Conservation (phyloP, 2,797 vertebrate species). For the Onychomys leucogaster region DNA sequence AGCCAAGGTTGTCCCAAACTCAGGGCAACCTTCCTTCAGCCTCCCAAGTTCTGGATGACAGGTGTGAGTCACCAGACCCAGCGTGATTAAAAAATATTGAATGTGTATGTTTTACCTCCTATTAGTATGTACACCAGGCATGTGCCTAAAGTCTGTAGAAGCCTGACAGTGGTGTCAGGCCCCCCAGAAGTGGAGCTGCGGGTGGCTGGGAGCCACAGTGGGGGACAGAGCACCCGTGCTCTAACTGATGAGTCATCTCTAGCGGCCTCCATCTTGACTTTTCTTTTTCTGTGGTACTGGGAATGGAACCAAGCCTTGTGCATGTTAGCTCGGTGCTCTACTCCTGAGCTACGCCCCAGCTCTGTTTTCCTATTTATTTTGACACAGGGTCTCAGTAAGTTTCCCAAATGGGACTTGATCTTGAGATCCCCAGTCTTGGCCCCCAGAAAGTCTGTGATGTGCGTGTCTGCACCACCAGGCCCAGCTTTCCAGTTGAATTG, state of each 20-base stretch:
- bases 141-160: not conserved
- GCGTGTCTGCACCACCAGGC: not conserved
- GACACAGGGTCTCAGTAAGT: not conserved
- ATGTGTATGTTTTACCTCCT: not conserved
- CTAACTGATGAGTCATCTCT: not conserved
- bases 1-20: not conserved
- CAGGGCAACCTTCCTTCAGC: not conserved
- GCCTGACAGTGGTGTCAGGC: not conserved
- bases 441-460: not conserved
- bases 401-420: not conserved
- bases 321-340: not conserved
- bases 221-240: not conserved
- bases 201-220: not conserved
- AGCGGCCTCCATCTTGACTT: too few species aligned
- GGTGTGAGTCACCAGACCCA: not conserved
- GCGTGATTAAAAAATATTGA: not conserved
- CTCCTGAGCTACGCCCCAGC: not conserved
- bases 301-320: too few species aligned
- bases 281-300: not conserved
- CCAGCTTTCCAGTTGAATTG: not conserved
- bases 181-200: not conserved
- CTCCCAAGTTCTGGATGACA: not conserved
- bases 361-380: not conserved
- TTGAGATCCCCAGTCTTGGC: not conserved
- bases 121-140: not conserved